These are phyloP conservation scores for Leptinotarsa peninsularis DNA, from an alignment of 2,888 invertebrate genomes.

Conservation along the genomic window DNA sequence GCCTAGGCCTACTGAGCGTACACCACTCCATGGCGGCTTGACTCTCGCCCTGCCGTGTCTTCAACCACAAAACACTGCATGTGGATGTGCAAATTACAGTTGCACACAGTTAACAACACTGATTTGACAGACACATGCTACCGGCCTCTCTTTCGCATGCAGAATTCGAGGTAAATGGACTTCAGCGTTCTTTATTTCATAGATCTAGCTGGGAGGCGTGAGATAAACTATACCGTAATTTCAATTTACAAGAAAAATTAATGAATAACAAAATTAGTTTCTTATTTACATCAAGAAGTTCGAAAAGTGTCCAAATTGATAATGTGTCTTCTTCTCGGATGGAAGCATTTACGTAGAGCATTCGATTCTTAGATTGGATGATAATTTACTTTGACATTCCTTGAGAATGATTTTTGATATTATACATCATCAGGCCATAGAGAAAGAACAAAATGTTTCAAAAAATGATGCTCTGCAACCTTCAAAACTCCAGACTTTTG, in stretches of 20 bases:
- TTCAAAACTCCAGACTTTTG: no score
- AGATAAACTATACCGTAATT: background rate
- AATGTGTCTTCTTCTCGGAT: no score
- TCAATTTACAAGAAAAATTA: background rate
- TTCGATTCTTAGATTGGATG: no score
- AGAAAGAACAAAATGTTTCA: no score
- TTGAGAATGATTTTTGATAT: no score
- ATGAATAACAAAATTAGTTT: background rate
- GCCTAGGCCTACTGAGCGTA: slow-evolving; percentile 44
- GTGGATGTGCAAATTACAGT: slow-evolving; percentile 50
- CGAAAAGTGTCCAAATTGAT: no score
- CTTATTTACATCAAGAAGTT: background rate
- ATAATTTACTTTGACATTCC: no score
- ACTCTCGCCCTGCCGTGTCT: slow-evolving; percentile 34
- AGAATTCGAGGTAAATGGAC: slow-evolving; percentile 40
- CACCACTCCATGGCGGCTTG: slow-evolving; percentile 32
- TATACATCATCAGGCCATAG: no score
- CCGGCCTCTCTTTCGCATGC: slow-evolving; percentile 40
- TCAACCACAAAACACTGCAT: slow-evolving; percentile 40
- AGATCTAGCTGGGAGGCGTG: slow-evolving; percentile 6
- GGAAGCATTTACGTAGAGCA: no score
- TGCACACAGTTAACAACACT: slow-evolving; percentile 49
- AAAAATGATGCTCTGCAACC: no score
- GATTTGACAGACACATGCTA: slow-evolving; percentile 50
- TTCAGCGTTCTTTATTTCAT: slow-evolving; percentile 5